Evolutionary conservation across 2,113 vertebrate genomes (phyloP), one percentile per base, ranked within the genome.

Genomic region (Mustela nigripes): DNA sequence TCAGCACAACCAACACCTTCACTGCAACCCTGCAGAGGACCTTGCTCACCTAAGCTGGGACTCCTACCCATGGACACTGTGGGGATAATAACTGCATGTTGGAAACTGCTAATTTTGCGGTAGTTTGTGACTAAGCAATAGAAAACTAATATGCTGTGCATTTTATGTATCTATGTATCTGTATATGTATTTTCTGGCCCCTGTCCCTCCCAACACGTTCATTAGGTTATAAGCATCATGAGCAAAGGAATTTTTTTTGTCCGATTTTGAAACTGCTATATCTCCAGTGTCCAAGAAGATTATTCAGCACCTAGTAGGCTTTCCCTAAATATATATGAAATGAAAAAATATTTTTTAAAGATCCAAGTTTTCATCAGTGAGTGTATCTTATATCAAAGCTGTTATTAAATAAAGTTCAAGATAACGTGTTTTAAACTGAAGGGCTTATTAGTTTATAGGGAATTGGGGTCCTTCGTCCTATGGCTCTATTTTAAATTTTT

Each of bases 401-500:
- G 0, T 18, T 58, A 39, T 42, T 73, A 60, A 94, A 50, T 42
- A 71, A 69, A 97, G 76, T 89, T 81, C 33, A 24, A 73, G 33
- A 69, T 58, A 89, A 24, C 4, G 21, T 19, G 1, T 87, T 82
- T 91, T 50, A 11, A 91, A 97, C 58, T 69, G 63, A 84, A 63
- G 48, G 6, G 3, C 16, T 31, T 79, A 78, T 58, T 76, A 36
- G 31, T 87, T 73, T 65, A 71, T n/a, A 74, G 74, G 83, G 15
- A 84, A 94, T n/a, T 56, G 1, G 16, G 4, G 45, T 79, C 42
- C 33, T 63, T 95, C 5, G 5, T 62, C 1, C 2, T 31, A 50
- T 76, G 26, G n/a, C 16, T 53, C 74, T 48, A 74, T 45, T 85
- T 90, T 86, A 85, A 89, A 89, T 89, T 84, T 92, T 76, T 28